These are phyloP conservation scores for Colinus virginianus DNA, from an alignment of 2,113 vertebrate species.

Conservation along the genomic window DNA sequence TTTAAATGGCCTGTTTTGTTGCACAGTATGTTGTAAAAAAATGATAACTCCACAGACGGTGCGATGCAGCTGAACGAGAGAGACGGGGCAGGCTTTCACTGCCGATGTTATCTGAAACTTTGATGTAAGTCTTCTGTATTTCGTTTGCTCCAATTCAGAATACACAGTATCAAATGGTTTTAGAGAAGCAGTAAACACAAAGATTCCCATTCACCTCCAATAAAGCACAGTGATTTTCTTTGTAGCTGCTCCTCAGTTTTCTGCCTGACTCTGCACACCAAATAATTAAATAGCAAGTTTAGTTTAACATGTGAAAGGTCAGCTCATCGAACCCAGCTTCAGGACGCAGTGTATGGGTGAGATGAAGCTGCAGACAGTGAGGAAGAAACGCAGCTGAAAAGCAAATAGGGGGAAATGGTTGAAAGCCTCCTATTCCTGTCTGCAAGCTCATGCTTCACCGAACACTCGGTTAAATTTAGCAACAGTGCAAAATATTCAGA, in stretches of 20 bases:
- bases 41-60: slow-evolving; percentile 44
- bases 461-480: slow-evolving; percentile 20
- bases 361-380: neutral
- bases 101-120: neutral
- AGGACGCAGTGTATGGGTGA: neutral
- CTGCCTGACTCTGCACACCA: neutral
- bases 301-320: slow-evolving; percentile 35
- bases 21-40: slow-evolving; percentile 63
- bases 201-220: slow-evolving; percentile 6
- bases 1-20: slow-evolving; percentile 71
- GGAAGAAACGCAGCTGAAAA: slow-evolving; percentile 31
- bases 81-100: slow-evolving; percentile 3
- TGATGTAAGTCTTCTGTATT: neutral
- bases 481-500: slow-evolving; percentile 44
- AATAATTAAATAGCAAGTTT: slow-evolving; percentile 30
- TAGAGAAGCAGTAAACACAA: neutral
- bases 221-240: neutral
- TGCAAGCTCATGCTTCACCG: slow-evolving; percentile 25
- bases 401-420: slow-evolving; percentile 15
- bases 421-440: slow-evolving; percentile 1
- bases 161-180: neutral
- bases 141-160: slow-evolving; percentile 36
- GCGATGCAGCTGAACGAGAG: slow-evolving; percentile 14
- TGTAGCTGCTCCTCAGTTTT: neutral
- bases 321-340: slow-evolving; percentile 1